Evolutionary conservation across 2,888 invertebrate genomes (phyloP).

Genomic region (Parascotia fuliginaria): DNA sequence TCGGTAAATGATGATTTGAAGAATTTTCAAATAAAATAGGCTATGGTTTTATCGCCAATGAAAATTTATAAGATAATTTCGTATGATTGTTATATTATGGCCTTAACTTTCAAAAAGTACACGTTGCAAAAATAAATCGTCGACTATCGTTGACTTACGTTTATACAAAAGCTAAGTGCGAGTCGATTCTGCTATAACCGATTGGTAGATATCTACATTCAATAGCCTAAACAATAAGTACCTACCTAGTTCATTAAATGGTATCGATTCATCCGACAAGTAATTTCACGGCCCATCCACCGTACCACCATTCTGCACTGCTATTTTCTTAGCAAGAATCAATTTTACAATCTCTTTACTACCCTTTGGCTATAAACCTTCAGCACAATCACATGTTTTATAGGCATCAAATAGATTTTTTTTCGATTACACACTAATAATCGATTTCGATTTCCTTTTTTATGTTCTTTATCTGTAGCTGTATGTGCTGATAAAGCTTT

Average conservation of each 20-base stretch:
- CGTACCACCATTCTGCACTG: constrained; percentile 71
- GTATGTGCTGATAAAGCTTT: constrained; percentile 12
- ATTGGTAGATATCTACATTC: constrained; percentile 55
- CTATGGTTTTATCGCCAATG: no score
- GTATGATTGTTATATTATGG: no score
- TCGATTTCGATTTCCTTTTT: constrained; percentile 22
- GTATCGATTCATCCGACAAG: constrained; percentile 53
- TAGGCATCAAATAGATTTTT: constrained; percentile 4
- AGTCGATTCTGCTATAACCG: constrained; percentile 54
- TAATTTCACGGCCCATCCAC: constrained; percentile 68
- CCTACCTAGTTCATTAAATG: constrained; percentile 69
- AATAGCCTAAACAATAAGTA: constrained; percentile 75
- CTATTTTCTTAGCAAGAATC: constrained; percentile 64
- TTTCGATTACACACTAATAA: constrained; percentile 8
- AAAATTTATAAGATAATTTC: no score
- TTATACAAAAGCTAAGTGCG: constrained; percentile 49
- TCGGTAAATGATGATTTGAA: no score
- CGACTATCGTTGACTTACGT: constrained; percentile 19
- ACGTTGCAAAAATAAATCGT: no score
- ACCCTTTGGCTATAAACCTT: constrained; percentile 25
- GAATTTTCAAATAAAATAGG: no score
- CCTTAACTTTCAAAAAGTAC: no score
- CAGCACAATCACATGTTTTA: constrained; percentile 3
- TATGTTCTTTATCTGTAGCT: background rate
- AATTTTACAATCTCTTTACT: constrained; percentile 46